phyloP scores from a whole-genome alignment of 2,113 vertebrate genomes.

The Eubucco bourcierii region DNA sequence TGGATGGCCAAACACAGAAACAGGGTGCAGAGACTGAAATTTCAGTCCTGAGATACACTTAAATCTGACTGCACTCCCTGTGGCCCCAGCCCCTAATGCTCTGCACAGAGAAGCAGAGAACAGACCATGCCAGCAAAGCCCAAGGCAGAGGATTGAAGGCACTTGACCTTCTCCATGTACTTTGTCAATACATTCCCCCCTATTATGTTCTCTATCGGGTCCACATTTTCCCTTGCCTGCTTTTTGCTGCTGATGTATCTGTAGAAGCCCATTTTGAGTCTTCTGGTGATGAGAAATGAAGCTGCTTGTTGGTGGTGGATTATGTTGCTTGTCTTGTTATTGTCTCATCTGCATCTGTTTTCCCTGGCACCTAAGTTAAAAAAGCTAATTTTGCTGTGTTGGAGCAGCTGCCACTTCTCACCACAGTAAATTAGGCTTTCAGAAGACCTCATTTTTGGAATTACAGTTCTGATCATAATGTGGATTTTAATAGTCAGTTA shows the following conservation, averaged over 20 bases:
- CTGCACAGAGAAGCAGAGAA: not conserved
- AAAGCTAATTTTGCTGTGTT: conserved; percentile 43
- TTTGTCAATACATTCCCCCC: not conserved
- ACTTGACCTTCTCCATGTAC: not conserved
- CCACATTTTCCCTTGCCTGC: not conserved
- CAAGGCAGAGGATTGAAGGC: not conserved
- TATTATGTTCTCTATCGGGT: not conserved
- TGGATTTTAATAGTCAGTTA: conserved; percentile 59
- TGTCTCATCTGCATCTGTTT: conserved; percentile 51
- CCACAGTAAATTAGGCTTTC: conserved; percentile 62
- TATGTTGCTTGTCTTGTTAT: conserved; percentile 8
- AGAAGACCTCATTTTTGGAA: conserved; percentile 59
- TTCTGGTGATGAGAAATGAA: not conserved
- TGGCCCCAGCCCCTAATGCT: too few species aligned
- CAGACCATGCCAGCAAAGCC: not conserved
- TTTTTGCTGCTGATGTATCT: not conserved
- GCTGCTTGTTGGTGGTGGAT: not conserved
- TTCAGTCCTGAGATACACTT: not conserved
- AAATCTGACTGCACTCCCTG: not conserved
- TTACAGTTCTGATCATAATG: conserved; percentile 59
- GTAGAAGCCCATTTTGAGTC: not conserved
- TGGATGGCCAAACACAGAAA: not conserved
- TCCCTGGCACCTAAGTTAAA: conserved; percentile 36
- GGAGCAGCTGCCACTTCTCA: conserved; percentile 56
- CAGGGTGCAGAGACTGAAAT: not conserved